phyloP scores from a whole-genome alignment of 2,113 vertebrate species.

The Micromys minutus region DNA sequence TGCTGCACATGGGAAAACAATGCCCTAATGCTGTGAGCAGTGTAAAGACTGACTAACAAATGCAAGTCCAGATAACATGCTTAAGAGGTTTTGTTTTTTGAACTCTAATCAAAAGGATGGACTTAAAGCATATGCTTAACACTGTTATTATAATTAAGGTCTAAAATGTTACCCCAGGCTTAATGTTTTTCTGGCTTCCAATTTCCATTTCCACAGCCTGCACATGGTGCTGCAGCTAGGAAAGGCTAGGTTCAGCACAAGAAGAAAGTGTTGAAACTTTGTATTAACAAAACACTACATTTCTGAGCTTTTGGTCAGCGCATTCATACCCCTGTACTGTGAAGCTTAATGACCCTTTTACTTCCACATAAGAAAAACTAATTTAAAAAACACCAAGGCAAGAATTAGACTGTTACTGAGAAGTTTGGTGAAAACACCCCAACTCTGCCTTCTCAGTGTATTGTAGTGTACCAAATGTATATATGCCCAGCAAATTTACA shows the following conservation, averaged over 20 bases:
- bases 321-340: not conserved
- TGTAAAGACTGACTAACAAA: not conserved
- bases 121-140: not conserved
- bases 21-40: not conserved
- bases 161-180: not conserved
- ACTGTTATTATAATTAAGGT: not conserved
- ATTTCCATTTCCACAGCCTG: not conserved
- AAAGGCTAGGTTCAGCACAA: not conserved
- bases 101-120: not conserved
- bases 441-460: not conserved
- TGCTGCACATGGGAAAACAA: not conserved
- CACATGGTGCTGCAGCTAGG: not conserved
- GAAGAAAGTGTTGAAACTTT: conserved; percentile 5
- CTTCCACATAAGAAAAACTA: not conserved
- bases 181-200: not conserved
- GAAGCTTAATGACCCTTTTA: not conserved
- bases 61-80: not conserved
- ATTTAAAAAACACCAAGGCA: not conserved
- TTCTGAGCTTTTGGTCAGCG: not conserved
- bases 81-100: not conserved
- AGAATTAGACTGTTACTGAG: not conserved
- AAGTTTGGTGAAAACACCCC: not conserved
- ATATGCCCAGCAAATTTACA: not conserved
- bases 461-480: not conserved
- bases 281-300: not conserved